phyloP scores from a whole-genome alignment of 2,113 vertebrate genomes.

The Sceloporus undulatus region DNA sequence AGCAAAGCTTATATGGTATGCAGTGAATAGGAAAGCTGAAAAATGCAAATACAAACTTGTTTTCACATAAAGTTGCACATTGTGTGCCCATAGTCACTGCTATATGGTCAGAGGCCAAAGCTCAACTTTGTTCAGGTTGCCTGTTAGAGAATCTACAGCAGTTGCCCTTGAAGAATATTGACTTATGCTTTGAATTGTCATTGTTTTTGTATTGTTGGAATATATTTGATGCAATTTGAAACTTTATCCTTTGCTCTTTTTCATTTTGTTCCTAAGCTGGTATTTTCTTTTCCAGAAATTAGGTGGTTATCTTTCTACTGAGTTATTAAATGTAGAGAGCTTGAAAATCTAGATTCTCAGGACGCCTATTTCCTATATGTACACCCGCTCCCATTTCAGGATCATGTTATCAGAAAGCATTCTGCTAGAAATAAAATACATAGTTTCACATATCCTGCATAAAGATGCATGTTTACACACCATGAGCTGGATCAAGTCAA shows the following conservation, averaged over 20 bases:
- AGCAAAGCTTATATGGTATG: neutral
- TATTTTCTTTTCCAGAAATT: neutral
- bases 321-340: neutral
- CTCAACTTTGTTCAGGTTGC: neutral
- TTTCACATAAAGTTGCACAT: neutral
- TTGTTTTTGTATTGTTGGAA: too few species aligned
- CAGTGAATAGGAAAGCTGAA: constrained; percentile 3
- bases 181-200: neutral
- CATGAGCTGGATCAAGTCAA: too few species aligned
- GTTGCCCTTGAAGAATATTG: neutral
- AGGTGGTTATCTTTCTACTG: neutral
- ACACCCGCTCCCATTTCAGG: neutral
- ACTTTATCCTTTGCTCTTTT: too few species aligned
- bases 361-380: neutral
- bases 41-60: neutral
- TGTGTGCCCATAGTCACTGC: too few species aligned
- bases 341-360: neutral
- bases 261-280: neutral
- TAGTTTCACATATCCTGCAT: neutral
- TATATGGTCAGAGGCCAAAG: neutral
- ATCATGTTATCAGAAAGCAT: neutral
- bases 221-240: too few species aligned
- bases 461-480: too few species aligned
- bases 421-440: neutral
- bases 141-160: neutral